Percentiles rank a stretch among this genome's conserved stretches.
Conservation (phyloP, 92 coral and sea anemone genomes). For the Phenganax subtilis region DNA sequence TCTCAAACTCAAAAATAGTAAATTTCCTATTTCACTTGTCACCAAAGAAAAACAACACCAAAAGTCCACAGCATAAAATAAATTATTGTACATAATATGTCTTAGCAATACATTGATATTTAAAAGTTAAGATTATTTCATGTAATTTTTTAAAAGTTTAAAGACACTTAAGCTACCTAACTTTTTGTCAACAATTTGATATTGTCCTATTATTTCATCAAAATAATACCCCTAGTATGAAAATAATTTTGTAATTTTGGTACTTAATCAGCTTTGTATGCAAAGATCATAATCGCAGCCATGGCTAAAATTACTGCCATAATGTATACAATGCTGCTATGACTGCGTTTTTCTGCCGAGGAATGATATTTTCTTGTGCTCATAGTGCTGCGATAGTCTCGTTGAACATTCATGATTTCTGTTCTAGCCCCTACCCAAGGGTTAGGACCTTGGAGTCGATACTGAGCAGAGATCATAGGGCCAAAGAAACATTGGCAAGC, state of each 20-base stretch:
- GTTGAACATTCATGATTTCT: conserved; percentile 58
- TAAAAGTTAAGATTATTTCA: too few relatives aligned
- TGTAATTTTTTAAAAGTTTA: too few relatives aligned
- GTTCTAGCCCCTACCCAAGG: conserved; percentile 73
- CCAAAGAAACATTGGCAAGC: conserved; percentile 70
- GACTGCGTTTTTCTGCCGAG: neutral
- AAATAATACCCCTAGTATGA: neutral
- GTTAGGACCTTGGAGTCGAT: conserved; percentile 76
- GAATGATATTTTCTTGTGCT: conserved; percentile 51
- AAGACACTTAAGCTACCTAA: too few relatives aligned
- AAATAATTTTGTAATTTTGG: neutral
- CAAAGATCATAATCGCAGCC: neutral
- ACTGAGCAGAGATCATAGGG: conserved; percentile 79
- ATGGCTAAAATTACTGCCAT: neutral
- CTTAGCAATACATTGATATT: too few relatives aligned
- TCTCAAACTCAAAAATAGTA: too few relatives aligned
- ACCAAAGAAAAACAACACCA: too few relatives aligned
- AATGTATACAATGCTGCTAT: neutral
- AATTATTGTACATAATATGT: too few relatives aligned
- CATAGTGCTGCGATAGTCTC: conserved; percentile 50
- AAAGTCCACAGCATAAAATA: too few relatives aligned
- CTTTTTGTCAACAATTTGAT: too few relatives aligned
- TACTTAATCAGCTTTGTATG: neutral
- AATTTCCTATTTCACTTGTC: too few relatives aligned
- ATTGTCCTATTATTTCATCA: too few relatives aligned